These are phyloP conservation scores for Distichodus sexfasciatus DNA, from an alignment of 2,797 vertebrate genomes.

Conservation along the genomic window DNA sequence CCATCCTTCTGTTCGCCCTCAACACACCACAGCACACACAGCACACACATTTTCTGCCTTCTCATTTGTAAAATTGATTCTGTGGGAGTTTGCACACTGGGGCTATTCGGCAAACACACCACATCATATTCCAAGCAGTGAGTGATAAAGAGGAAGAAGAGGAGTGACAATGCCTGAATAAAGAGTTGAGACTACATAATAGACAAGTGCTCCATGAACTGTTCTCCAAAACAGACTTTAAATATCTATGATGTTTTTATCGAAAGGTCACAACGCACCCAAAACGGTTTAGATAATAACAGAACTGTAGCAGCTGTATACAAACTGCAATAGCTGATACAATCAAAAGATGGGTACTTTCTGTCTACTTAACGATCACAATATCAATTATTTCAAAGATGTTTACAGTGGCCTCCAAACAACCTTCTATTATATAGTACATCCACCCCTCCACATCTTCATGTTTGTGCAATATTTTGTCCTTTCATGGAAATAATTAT, in stretches of 20 bases:
- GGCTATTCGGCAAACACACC: not conserved
- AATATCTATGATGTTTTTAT: constrained; percentile 23
- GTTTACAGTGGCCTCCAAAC: too few species aligned
- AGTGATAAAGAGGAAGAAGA: not conserved
- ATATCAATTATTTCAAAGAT: too few species aligned
- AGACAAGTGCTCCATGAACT: constrained; percentile 40
- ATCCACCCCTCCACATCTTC: too few species aligned
- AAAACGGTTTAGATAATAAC: constrained; percentile 36
- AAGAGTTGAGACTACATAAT: constrained; percentile 32
- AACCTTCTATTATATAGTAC: too few species aligned
- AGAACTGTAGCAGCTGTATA: too few species aligned
- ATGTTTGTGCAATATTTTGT: too few species aligned
- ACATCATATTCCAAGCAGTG: constrained; percentile 4
- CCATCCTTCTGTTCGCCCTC: too few species aligned
- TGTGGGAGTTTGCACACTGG: not conserved
- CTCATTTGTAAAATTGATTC: constrained; percentile 10
- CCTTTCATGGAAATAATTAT: too few species aligned
- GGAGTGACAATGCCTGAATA: not conserved
- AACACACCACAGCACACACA: too few species aligned
- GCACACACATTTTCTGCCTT: constrained; percentile 5
- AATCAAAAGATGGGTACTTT: too few species aligned
- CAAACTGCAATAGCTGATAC: too few species aligned
- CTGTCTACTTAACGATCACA: too few species aligned
- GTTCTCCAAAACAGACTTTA: constrained; percentile 37
- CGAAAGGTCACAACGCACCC: constrained; percentile 31